phyloP scores from a whole-genome alignment of 2,113 vertebrate genomes.

The Callocephalon fimbriatum region DNA sequence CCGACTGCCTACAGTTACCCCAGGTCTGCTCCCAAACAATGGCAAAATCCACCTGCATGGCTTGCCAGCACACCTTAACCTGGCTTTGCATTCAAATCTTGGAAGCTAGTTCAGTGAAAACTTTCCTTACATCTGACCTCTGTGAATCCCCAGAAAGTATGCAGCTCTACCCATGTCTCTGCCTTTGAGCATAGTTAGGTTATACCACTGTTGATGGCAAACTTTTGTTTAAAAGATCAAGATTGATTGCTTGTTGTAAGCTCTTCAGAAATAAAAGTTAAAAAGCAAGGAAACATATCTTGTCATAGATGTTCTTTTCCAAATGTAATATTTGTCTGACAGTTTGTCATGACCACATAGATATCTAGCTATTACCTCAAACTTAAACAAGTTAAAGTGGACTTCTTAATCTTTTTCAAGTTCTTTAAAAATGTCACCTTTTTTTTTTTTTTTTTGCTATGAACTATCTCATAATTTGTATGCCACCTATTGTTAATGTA shows the following conservation, averaged over 20 bases:
- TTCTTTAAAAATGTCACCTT: neutral
- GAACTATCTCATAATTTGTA: neutral
- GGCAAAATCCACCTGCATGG: neutral
- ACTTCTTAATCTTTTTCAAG: neutral
- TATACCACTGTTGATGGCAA: neutral
- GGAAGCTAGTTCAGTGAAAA: neutral
- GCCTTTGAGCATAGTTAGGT: neutral
- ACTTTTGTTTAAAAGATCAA: neutral
- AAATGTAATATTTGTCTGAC: neutral
- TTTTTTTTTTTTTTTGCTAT: too few relatives aligned
- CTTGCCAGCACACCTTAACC: neutral
- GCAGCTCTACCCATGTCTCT: neutral
- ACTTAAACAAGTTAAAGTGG: neutral
- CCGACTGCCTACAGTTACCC: rapidly evolving
- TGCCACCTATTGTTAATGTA: neutral
- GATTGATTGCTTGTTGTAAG: neutral
- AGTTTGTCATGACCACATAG: neutral
- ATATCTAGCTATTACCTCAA: neutral
- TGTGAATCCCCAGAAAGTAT: neutral
- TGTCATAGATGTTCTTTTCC: neutral
- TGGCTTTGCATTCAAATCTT: neutral
- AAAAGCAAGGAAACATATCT: neutral
- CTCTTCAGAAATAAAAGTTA: neutral
- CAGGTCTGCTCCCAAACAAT: neutral
- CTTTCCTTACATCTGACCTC: neutral